Evolutionary conservation across 92 coral and sea anemone species (phyloP), one percentile per base, ranked within the genome.

Genomic region (Heliopora coerulea): DNA sequence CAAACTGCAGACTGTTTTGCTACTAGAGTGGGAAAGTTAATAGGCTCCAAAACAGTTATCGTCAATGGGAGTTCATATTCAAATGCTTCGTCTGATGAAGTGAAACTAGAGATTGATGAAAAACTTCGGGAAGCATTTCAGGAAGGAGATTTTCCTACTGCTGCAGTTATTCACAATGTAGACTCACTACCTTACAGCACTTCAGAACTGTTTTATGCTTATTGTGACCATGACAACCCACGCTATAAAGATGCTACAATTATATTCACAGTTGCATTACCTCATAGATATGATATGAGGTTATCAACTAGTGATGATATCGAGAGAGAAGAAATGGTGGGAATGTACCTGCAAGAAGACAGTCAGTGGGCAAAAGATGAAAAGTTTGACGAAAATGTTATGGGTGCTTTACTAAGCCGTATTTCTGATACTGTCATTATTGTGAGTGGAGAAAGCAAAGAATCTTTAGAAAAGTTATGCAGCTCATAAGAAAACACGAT

Each of bases 201-300:
- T 5, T 86, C 88, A 0, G 65, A 74, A 9, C 73, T 92, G 73
- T 92, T 92, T 67, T 87, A 92, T 50, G 65, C 88, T 0, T 92
- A 85, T 56, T 92, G 97, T 42, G 96, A 92, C 50, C 88, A 87
- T 50, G 92, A 92, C 66, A 87, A 87, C 69, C 96, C 97, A 29
- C 88, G 78, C 0, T 84, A 78, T 58, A 89, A 87, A 37, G 89
- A 81, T 31, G 86, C 85, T 0, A 88, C 89, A 8, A 74, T 92
- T 4, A 59, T 92, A 31, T 89, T 92, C 79, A 92, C 97, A n/a
- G 91, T 92, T 9, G 78, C 85, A 54, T 49, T 92, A 41, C 96
- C 96, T 24, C 54, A 19, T 1, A 86, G 74, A 18, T 89, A 89
- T 14, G 68, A 76, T 46, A 39, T 86, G 21, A 0, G 52, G 0